Percentiles rank a stretch among this genome's conserved stretches.
These are phyloP conservation scores for Sarotherodon lohbergeri DNA, from an alignment of 2,113 vertebrate genomes.

Conservation along the genomic window DNA sequence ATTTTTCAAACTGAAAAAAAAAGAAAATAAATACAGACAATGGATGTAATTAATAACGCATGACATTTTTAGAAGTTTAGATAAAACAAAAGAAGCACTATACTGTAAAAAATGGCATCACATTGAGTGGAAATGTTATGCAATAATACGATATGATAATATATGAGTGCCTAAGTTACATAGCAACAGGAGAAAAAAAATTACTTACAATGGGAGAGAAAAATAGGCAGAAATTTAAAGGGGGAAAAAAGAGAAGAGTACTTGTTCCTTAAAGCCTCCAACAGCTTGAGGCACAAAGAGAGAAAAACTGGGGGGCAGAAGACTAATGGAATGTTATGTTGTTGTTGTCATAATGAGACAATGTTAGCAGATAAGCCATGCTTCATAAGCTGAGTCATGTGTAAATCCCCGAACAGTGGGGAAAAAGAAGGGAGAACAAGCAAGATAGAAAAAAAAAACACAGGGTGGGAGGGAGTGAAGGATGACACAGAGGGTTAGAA, in stretches of 20 bases:
- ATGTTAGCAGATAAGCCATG: constrained; percentile 28
- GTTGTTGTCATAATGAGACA: constrained; percentile 38
- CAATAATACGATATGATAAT: not conserved
- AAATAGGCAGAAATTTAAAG: not conserved
- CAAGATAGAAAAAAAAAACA: not conserved
- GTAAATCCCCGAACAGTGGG: constrained; percentile 20
- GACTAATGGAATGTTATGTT: constrained; percentile 14
- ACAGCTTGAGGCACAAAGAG: not conserved
- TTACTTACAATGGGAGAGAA: not conserved
- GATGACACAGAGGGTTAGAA: not conserved
- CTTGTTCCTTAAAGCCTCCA: not conserved
- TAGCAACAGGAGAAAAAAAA: not conserved
- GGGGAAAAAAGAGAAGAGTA: not conserved
- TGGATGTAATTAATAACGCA: not conserved
- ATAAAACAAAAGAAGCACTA: not conserved
- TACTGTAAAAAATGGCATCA: not conserved
- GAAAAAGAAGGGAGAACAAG: not conserved
- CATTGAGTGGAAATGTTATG: not conserved
- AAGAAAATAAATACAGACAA: not conserved
- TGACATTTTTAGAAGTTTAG: not conserved
- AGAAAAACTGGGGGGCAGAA: not conserved
- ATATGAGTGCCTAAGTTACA: not conserved
- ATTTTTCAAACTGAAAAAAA: not conserved
- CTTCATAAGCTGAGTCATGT: constrained; percentile 33
- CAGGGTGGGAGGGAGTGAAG: not conserved